phyloP scores from a whole-genome alignment of 1,140 invertebrate species.

The Oscheius sp. region DNA sequence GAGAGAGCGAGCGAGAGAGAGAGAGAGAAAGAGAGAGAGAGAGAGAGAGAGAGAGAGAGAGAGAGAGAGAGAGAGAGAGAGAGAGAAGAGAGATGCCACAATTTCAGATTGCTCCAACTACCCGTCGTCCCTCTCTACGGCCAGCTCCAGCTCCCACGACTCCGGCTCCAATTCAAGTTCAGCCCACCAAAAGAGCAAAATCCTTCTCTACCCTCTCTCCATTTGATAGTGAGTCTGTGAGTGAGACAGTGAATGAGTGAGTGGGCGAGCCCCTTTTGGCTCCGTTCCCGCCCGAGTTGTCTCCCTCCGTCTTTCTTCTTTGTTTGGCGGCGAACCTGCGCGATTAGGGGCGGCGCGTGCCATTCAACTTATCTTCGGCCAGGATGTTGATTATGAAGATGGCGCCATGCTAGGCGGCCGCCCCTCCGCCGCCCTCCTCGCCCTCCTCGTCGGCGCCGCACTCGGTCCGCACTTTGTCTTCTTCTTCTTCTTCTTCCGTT shows the following conservation, averaged over 20 bases:
- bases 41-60: no score
- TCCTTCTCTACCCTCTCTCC: no score
- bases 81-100: no score
- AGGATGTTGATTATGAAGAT: conserved; percentile 8
- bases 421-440: not conserved
- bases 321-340: not conserved
- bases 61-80: no score
- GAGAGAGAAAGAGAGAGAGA: no score
- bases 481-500: not conserved
- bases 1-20: no score
- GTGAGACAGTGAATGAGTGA: no score
- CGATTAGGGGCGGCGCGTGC: not conserved
- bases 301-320: not conserved
- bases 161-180: not conserved
- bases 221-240: no score
- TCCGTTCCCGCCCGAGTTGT: not conserved
- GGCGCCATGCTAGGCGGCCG: not conserved
- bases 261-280: no score
- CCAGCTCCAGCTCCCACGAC: not conserved
- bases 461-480: not conserved
- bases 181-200: no score
- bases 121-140: not conserved
- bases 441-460: not conserved
- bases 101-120: not conserved
- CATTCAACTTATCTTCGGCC: not conserved